Base-by-base conservation (phyloP, 1,140 invertebrate genomes). In the Dreissena polymorpha region DNA sequence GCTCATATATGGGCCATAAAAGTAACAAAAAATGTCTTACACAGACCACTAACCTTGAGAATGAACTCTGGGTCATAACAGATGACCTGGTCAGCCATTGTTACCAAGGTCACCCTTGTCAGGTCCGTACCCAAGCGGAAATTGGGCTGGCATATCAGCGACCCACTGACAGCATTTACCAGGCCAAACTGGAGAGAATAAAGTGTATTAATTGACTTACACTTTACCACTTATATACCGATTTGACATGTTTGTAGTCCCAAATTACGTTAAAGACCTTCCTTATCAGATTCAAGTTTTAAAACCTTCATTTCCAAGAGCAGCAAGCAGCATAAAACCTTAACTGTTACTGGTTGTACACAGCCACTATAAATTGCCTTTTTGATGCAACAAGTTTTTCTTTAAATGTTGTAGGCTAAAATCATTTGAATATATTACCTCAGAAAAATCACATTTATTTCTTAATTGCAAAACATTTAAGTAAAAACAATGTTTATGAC, bases 31-130 rank as follows among this genome's bases (percentile, higher is more conserved):
- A n/a, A n/a, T n/a, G n/a, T n/a, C n/a, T n/a, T n/a, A n/a, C n/a
- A n/a, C n/a, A n/a, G n/a, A n/a, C n/a, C 57, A 10, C 25, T 57
- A 88, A 94, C 93, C 92, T 94, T 94, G 10, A 94, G 87, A 77
- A 94, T 88, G 87, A 94, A 94, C 86, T 94, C 93, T 63, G 93
- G 91, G 85, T 94, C 93, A 86, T 89, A 89, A 12, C 69, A n/a
- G 21, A 89, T 83, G n/a, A 94, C 87, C 39, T 57, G 88, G 21
- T 88, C 84, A 51, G 88, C 85, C 71, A 88, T 85, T 7, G 78
- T 63, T 12, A 88, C 68, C 13, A 94, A 77, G 12, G 85, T 76
- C n/a, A 83, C 65, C 10, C 93, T 71, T 13, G 89, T 89, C 10
- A 70, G 16, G 78, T 93, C 92, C 10, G 83, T 76, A 39, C 67